Evolutionary conservation across 2,113 vertebrate species (phyloP).

Genomic region (Pycnonotus jocosus): DNA sequence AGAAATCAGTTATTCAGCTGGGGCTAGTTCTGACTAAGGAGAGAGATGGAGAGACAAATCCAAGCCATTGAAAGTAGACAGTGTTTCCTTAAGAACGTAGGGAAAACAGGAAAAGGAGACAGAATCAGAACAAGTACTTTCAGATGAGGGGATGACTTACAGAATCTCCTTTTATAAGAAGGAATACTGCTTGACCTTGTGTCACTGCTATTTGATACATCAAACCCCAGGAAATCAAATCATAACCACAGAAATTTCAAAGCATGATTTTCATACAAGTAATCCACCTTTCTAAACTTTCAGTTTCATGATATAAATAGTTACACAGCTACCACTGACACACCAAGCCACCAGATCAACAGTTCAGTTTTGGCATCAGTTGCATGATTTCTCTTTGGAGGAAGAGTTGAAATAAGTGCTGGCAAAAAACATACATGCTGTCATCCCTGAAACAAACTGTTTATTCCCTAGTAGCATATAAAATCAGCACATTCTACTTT

Average conservation of each 20-base stretch:
- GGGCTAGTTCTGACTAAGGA: background rate
- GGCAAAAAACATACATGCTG: background rate
- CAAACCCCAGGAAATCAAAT: background rate
- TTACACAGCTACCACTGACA: background rate
- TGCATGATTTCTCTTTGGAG: background rate
- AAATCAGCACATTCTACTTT: background rate
- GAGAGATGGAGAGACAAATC: background rate
- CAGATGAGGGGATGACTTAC: background rate
- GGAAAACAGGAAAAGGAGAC: background rate
- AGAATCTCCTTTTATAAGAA: background rate
- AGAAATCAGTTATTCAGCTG: background rate
- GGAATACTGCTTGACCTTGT: background rate
- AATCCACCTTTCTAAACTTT: background rate
- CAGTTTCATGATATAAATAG: background rate
- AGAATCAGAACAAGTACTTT: background rate
- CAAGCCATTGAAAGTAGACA: background rate
- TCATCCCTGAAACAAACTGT: background rate
- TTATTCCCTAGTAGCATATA: background rate
- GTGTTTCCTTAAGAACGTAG: background rate
- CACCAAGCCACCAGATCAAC: background rate
- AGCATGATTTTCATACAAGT: background rate
- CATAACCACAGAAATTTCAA: background rate
- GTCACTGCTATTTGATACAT: background rate
- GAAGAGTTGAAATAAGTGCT: background rate
- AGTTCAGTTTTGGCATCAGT: background rate